Evolutionary conservation across 1,140 invertebrate genomes (phyloP).

Genomic region (Cydia splendana): DNA sequence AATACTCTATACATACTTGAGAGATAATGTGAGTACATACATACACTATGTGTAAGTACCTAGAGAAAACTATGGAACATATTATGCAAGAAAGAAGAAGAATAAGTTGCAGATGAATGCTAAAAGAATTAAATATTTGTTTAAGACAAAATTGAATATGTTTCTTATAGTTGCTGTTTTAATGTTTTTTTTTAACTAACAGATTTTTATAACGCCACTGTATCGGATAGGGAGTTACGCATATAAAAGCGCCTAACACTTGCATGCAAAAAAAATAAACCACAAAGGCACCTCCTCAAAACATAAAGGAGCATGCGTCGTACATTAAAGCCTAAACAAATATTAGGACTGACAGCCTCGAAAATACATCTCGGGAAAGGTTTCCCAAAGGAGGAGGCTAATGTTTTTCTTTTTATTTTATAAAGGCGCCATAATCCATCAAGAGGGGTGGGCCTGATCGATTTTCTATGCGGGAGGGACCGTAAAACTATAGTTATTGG

Average conservation of each 20-base stretch:
- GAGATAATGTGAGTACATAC: too few relatives aligned
- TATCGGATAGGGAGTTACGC: too few relatives aligned
- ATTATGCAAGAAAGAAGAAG: too few relatives aligned
- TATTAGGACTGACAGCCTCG: constrained; percentile 56
- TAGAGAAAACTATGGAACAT: too few relatives aligned
- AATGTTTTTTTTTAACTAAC: too few relatives aligned
- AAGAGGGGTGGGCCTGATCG: constrained; percentile 58
- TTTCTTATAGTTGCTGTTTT: too few relatives aligned
- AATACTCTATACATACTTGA: neutral
- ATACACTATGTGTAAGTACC: too few relatives aligned
- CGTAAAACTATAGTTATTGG: constrained; percentile 74
- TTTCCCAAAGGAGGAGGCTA: constrained; percentile 57
- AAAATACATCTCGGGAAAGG: constrained; percentile 49
- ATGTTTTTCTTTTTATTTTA: constrained; percentile 74
- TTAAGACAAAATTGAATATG: too few relatives aligned
- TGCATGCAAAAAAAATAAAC: neutral
- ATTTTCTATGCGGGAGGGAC: constrained; percentile 63
- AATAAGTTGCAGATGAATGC: too few relatives aligned
- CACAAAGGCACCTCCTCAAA: constrained; percentile 40
- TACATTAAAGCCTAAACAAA: constrained; percentile 53
- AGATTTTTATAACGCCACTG: too few relatives aligned
- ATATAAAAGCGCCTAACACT: neutral
- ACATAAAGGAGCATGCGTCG: constrained; percentile 38
- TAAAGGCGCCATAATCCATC: constrained; percentile 66
- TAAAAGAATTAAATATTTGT: too few relatives aligned